Evolutionary conservation across 2,888 invertebrate genomes (phyloP), one percentile per base, ranked within the genome.

Genomic region (Drosophila longiperda): DNA sequence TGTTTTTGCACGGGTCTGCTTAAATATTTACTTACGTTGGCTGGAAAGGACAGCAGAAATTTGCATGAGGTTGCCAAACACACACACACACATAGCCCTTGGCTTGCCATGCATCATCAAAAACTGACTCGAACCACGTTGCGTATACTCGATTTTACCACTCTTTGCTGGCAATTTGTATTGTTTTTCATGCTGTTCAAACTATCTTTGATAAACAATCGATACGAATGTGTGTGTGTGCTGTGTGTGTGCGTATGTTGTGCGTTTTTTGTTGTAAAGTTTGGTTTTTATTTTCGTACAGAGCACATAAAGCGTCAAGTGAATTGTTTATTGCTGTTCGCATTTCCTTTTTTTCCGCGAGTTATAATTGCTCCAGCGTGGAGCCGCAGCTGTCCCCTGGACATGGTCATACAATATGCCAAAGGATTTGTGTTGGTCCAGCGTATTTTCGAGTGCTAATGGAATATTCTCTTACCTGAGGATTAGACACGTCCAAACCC

Each of bases 1-100:
- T 73, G 64, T 38, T 58, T 50, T 42, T 72, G 57, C 49, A 64
- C 71, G 66, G 52, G 32, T 4, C 63, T 72, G 72, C 66, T 75
- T 79, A 74, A 77, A 71, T 73, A 74, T 83, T 81, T 74, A 82
- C 73, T 80, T 71, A 66, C 73, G 61, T 66, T 67, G 54, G 65
- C 70, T 57, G 65, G 65, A 72, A 73, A 72, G 63, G 67, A 52
- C 50, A 49, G 26, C 60, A 57, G 65, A 60, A 76, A 75, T 82
- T 80, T 85, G 62, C 74, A 82, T 83, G 71, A 62, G n/a, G 40
- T 20, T n/a, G 64, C 11, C 12, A 23, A 23, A 26, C 26, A 23
- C 45, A 17, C 23, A 29, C 6, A 6, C 29, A 29, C 29, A n/a
- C 45, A 17, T 23, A 17, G 59, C 48, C 53, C 53, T 54, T 50